These are phyloP conservation scores for Notoglanidium macrostoma DNA, from an alignment of 2,797 vertebrate species.

Conservation along the genomic window DNA sequence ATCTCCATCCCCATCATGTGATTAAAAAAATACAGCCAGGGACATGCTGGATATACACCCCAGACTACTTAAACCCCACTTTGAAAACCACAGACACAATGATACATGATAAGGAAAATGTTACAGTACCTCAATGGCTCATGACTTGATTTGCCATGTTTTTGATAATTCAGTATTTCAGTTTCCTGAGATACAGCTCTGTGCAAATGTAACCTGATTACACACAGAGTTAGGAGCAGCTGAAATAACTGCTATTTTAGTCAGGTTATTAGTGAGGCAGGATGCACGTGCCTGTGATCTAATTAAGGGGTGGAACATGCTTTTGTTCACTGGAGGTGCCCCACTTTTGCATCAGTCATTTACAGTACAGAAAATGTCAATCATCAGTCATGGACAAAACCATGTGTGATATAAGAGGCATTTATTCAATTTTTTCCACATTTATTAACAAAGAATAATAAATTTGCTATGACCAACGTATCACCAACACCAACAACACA, in stretches of 20 bases:
- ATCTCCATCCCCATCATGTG: background rate
- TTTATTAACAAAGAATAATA: background rate
- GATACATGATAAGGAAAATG: background rate
- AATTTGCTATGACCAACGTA: background rate
- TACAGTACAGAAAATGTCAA: conserved; percentile 9
- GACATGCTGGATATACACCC: background rate
- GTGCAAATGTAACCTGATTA: background rate
- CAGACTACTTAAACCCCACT: background rate
- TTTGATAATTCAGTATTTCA: background rate
- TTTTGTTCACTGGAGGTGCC: background rate
- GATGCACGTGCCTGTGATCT: conserved; percentile 40
- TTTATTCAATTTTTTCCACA: background rate
- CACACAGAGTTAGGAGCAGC: conserved; percentile 24
- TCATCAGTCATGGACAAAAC: background rate
- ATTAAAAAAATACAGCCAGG: background rate
- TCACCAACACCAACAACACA: no score
- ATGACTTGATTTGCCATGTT: background rate
- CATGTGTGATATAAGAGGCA: background rate
- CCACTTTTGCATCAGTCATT: conserved; percentile 15
- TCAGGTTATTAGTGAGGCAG: conserved; percentile 28
- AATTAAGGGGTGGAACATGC: conserved; percentile 27
- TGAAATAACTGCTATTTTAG: conserved; percentile 50
- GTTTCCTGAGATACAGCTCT: background rate
- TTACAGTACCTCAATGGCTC: background rate
- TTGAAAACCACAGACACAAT: background rate